Base-by-base conservation (phyloP, 2,797 vertebrate genomes). In the Hirundo rustica region DNA sequence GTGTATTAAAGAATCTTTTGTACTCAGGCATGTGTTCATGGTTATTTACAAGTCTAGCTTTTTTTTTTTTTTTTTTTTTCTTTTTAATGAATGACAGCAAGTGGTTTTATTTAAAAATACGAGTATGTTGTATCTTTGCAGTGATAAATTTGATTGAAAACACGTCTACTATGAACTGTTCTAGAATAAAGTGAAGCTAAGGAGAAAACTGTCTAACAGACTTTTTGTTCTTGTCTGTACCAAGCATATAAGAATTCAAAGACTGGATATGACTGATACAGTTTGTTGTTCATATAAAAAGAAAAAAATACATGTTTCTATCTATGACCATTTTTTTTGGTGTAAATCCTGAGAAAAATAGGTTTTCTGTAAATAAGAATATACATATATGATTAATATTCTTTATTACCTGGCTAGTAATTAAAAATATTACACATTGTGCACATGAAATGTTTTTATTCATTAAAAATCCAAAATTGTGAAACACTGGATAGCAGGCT, bases 251-350 rank as follows among this genome's bases (percentile, higher is more conserved):
- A 55, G 60, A 17, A 51, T 48, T 88, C 29, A 66, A 34, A 17
- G 18, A 38, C 9, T n/a, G 5, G 4, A 11, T 3, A 4, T 68
- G 9, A 34, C 23, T 32, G 23, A 48, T 23, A 47, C 4, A 25
- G 3, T 42, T 45, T 38, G 11, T 44, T 51, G 57, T 44, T 27
- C 16, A 45, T 15, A n/a, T 5, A 42, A 7, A 4, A 14, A 38
- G 50, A 71, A 58, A 70, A 70, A 11, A 47, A 36, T 9, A 42
- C 15, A 45, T 30, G 2, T 47, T 40, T 44, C 25, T 44, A 42
- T 48, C 16, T 64, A 3, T 11, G 7, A 4, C 1, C 0, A 3
- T 25, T 36, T 16, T 16, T 15, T 51, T 32, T 4, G 8, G 29
- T 3, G 1, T 16, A 18, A 68, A 55, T 60, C 9, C 23, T 58